Percentiles rank a stretch among this genome's conserved stretches.
These are phyloP conservation scores for Mythimna pallens DNA, from an alignment of 2,888 invertebrate species.

Conservation along the genomic window DNA sequence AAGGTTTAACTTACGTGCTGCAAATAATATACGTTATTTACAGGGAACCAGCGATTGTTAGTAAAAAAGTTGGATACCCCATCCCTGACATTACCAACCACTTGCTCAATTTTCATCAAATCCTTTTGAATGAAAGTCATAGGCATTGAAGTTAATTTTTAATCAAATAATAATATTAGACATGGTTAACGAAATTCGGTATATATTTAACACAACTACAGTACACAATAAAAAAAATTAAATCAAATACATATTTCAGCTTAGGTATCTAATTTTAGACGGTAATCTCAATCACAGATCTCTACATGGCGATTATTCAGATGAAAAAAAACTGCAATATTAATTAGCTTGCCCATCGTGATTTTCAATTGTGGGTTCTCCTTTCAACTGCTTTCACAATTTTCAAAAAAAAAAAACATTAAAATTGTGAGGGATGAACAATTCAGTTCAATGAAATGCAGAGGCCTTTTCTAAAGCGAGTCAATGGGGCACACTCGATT, in stretches of 20 bases:
- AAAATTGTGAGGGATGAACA: no score
- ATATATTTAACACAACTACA: slow-evolving; percentile 42
- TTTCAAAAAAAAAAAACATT: no score
- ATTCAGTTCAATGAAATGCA: no score
- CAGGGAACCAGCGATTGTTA: no score
- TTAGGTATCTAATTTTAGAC: slow-evolving; percentile 34
- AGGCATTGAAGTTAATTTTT: slow-evolving; percentile 38
- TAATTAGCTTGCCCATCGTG: neutral
- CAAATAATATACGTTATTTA: no score
- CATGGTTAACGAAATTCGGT: slow-evolving; percentile 43
- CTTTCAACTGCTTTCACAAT: no score
- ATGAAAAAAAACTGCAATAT: slow-evolving; percentile 5
- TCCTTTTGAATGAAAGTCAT: slow-evolving; percentile 24
- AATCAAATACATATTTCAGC: slow-evolving; percentile 34
- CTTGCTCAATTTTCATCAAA: neutral
- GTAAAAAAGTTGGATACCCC: no score
- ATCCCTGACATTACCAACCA: no score
- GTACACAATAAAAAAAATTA: slow-evolving; percentile 5
- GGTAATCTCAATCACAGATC: slow-evolving; percentile 56
- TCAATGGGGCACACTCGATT: no score
- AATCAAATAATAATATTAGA: slow-evolving; percentile 49
- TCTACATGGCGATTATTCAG: neutral
- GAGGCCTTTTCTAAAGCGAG: no score
- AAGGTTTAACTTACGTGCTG: no score
- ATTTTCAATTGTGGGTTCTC: neutral